A percentile compares a stretch with the other conserved stretches of the same genome.
Conservation (phyloP, 1,140 invertebrate species). For the Drosophila biarmipes region DNA sequence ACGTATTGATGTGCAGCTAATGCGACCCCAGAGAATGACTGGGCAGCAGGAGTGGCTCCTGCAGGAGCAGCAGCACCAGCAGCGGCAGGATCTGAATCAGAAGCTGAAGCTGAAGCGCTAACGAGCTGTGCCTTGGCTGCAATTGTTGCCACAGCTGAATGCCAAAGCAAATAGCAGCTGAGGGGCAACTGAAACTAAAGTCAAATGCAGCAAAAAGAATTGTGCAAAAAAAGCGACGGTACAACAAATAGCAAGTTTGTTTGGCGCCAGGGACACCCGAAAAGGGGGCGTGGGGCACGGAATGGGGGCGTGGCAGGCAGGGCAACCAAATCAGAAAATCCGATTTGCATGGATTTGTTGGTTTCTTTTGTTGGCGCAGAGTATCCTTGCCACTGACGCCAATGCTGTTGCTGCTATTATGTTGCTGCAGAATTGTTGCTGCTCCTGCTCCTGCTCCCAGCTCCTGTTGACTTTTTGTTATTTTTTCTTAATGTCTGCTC, state of each 20-base stretch:
- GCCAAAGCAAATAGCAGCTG: constrained; percentile 79
- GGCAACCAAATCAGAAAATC: constrained; percentile 79
- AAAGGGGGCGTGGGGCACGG: background rate
- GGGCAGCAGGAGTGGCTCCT: constrained; percentile 15
- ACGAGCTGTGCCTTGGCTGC: constrained; percentile 79
- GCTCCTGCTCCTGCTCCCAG: too few relatives aligned
- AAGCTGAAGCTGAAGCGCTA: constrained; percentile 67
- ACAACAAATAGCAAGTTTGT: constrained; percentile 45
- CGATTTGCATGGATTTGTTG: constrained; percentile 84
- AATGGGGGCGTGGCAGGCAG: background rate
- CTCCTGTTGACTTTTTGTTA: constrained; percentile 75
- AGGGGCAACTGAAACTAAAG: constrained; percentile 77
- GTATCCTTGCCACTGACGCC: constrained; percentile 77
- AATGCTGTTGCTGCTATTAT: constrained; percentile 77
- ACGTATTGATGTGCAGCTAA: constrained; percentile 78
- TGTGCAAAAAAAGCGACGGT: constrained; percentile 49
- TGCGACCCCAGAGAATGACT: constrained; percentile 77
- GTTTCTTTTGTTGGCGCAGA: constrained; percentile 77
- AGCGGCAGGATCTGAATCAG: constrained; percentile 5
- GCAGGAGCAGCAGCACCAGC: background rate
- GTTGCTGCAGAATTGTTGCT: constrained; percentile 58
- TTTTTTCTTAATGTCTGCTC: constrained; percentile 81
- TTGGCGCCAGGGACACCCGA: constrained; percentile 32
- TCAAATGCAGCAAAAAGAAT: constrained; percentile 60
- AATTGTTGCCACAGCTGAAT: constrained; percentile 81